Conservation (phyloP, 2,797 vertebrate genomes). For the Platyrinchus mystaceus region DNA sequence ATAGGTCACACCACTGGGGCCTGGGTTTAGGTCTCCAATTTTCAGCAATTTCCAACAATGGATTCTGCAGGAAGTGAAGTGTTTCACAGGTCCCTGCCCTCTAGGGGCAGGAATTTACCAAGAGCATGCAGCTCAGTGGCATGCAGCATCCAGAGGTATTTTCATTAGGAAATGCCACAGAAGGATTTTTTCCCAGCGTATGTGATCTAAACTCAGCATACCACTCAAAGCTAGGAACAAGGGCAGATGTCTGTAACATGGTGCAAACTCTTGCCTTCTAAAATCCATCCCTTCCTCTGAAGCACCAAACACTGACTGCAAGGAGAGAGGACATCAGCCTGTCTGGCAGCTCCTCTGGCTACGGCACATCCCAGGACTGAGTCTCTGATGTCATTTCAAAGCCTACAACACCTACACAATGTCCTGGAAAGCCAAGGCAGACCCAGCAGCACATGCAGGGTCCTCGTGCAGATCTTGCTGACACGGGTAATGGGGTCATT, state of each 20-base stretch:
- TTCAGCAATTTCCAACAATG: neutral
- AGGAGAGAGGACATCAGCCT: neutral
- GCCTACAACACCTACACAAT: neutral
- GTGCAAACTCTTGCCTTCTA: neutral
- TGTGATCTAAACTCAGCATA: neutral
- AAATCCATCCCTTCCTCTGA: neutral
- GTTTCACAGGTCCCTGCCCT: neutral
- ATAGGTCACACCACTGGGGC: neutral
- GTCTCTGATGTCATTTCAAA: neutral
- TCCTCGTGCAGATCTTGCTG: neutral
- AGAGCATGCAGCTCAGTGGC: neutral
- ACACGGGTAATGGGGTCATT: neutral
- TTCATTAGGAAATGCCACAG: neutral
- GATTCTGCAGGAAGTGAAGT: neutral
- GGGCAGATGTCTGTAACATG: neutral
- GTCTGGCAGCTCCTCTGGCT: neutral
- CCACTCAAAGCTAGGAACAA: neutral
- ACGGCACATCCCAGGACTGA: neutral
- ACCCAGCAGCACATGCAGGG: neutral
- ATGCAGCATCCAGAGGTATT: neutral
- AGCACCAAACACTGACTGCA: neutral
- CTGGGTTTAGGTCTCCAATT: neutral
- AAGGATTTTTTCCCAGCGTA: neutral
- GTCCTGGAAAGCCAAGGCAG: neutral
- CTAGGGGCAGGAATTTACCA: neutral